A percentile compares a stretch with the other conserved stretches of the same genome.
These are phyloP conservation scores for Falco punctatus DNA, from an alignment of 2,113 vertebrate genomes.

Conservation along the genomic window DNA sequence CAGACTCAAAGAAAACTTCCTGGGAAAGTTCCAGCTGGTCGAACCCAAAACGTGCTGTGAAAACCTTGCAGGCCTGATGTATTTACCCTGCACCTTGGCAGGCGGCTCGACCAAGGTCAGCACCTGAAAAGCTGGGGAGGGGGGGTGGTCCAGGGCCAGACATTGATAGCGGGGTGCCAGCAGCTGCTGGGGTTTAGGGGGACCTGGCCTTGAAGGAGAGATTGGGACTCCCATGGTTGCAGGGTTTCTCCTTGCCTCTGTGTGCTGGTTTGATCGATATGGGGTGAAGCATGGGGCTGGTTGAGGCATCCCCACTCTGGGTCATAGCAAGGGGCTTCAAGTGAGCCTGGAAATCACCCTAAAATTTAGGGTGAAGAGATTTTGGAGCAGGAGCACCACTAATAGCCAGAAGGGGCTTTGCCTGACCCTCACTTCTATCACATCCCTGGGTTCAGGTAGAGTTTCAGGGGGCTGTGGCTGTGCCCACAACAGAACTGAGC, in stretches of 20 bases:
- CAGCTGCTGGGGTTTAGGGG: background rate
- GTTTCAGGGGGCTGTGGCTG: background rate
- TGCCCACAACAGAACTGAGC: background rate
- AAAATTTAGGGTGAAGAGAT: background rate
- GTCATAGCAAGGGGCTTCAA: background rate
- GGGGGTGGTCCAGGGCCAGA: background rate
- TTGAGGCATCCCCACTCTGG: background rate
- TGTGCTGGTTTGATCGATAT: rapidly evolving
- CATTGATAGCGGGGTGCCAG: background rate
- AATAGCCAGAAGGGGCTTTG: background rate
- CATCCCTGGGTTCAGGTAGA: rapidly evolving
- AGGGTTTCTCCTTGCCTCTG: background rate
- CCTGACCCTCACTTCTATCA: background rate
- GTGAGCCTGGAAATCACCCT: background rate
- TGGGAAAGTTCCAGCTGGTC: background rate
- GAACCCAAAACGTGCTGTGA: background rate
- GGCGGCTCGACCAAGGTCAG: rapidly evolving
- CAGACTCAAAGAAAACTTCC: background rate
- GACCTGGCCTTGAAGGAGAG: rapidly evolving
- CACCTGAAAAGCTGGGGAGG: background rate
- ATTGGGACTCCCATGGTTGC: background rate
- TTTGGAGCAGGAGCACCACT: background rate
- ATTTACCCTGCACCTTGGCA: background rate
- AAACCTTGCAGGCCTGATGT: background rate
- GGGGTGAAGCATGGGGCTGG: background rate